Evolutionary conservation across 2,888 invertebrate species (phyloP), one percentile per base, ranked within the genome.

Genomic region (Agelastica alni): DNA sequence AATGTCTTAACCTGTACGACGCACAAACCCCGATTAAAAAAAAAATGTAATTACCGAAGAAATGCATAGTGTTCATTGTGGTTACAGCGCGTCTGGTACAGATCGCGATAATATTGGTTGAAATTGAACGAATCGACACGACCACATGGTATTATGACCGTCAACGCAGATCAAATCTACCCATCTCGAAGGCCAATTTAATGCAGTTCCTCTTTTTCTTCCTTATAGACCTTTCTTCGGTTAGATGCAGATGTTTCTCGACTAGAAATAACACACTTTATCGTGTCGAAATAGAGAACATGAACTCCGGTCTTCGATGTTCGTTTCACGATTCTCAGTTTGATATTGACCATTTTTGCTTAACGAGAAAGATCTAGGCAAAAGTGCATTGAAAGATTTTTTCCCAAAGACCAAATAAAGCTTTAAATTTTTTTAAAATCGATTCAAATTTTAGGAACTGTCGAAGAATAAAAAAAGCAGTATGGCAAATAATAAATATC

Each of bases 1-100:
- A 12, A 17, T 39, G 37, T 20, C 37, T 17, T 39, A 17, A 39
- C 20, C 37, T 7, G 4, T 18, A 12, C 6, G 10, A 6, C 4
- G 12, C 3, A 39, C 20, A 39, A 18, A 39, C 17, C 37, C 58
- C 53, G 59, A 58, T 51, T 46, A 49, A 56, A 53, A 62, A 60
- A 58, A 61, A 64, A 64, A 61, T 63, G 61, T 66, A 66, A 66
- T 66, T 66, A 66, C 64, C 51, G 49, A 60, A 64, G 60, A 62
- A 62, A 63, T 65, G 65, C 37, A 20, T 20, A 20, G 37, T 12
- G 66, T n/a, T n/a, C 58, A 68, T 68, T 65, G 41, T 48, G 44
- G 32, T 13, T 17, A 37, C 41, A 41, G 43, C 52, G 52, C 52
- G 56, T 52, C 51, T 52, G 36, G 48, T 13, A 37, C 14, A 48